Evolutionary conservation across 2,113 vertebrate species (phyloP).

Genomic region (Solea solea): DNA sequence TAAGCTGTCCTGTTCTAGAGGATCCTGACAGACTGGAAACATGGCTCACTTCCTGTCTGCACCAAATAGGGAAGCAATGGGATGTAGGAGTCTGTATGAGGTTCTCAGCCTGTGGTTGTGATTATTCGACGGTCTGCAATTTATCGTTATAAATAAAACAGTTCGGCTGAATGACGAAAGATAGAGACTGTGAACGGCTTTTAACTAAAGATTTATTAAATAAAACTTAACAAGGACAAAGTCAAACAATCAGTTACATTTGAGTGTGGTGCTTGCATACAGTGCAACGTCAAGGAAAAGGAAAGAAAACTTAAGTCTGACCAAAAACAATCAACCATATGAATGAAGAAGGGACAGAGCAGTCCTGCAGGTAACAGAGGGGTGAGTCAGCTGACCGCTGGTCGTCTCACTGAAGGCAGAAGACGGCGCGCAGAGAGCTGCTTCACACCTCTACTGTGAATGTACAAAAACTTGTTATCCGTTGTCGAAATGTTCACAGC

Average conservation of each 20-base stretch:
- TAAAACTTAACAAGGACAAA: slow-evolving; percentile 16
- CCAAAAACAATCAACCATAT: slow-evolving; percentile 44
- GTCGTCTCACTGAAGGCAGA: slow-evolving; percentile 2
- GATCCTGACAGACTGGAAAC: slow-evolving; percentile 15
- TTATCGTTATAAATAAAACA: neutral
- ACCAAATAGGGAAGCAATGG: neutral
- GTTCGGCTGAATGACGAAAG: neutral
- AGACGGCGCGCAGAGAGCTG: neutral
- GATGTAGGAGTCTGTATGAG: neutral
- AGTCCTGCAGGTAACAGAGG: slow-evolving; percentile 5
- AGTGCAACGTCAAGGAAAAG: slow-evolving; percentile 16
- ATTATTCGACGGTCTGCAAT: slow-evolving; percentile 11
- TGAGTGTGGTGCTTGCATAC: neutral
- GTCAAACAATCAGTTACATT: slow-evolving; percentile 27
- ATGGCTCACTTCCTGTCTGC: slow-evolving; percentile 1
- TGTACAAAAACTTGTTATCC: slow-evolving; percentile 29
- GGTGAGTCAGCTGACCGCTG: slow-evolving; percentile 7
- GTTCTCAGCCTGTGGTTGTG: slow-evolving; percentile 12
- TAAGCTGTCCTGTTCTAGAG: slow-evolving; percentile 24
- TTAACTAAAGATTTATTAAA: slow-evolving; percentile 40
- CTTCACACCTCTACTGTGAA: slow-evolving; percentile 42
- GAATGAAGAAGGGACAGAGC: slow-evolving; percentile 8
- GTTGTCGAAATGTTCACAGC: slow-evolving; percentile 23
- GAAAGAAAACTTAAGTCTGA: slow-evolving; percentile 13
- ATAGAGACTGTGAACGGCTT: neutral